Base-by-base conservation (phyloP, 2,113 vertebrate species). In the Caloenas nicobarica region DNA sequence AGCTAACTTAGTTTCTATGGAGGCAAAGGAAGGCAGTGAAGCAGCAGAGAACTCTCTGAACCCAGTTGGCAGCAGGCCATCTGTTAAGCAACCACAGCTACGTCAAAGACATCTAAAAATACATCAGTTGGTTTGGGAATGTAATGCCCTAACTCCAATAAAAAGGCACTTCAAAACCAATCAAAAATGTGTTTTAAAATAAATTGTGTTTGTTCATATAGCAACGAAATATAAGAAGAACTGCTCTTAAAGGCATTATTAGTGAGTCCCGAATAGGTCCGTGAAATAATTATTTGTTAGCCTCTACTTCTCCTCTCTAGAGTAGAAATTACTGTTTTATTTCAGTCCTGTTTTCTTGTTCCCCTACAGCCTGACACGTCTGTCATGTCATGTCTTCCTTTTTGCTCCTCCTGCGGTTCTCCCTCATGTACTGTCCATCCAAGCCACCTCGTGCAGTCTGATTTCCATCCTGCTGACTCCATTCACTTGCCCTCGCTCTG, bases 61-160 rank as follows among this genome's bases (percentile, higher is more conserved):
- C 91, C 53, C 74, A 76, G 3, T 86, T 97, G 96, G 92, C 95
- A 95, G 61, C 2, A 3, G 88, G 87, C 94, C 95, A 94, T 95
- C 91, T 96, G 92, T 91, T 94, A 95, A 95, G 79, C 92, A 95
- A 94, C 88, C 5, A 87, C 89, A 95, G 33, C 88, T 94, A 96
- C 48, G 76, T 95, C 94, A 95, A 81, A 94, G 90, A 51, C 85
- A 46, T 16, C 92, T 95, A 95, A 96, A 97, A 96, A 96, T 96
- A 80, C 2, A 74, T 80, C 65, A 16, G 36, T 54, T 95, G 79
- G 38, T 84, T 94, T 91, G 80, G 78, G 92, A 93, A 93, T 93
- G 89, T 71, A 89, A 89, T 95, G 93, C 87, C 88, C 77, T 94
- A 86, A 88, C 62, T 89, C 62, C 65, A 78, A 33, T 71, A 73